Percentiles rank a stretch among this genome's conserved stretches.
These are phyloP conservation scores for Notodonta dromedarius DNA, from an alignment of 2,888 invertebrate species.

Conservation along the genomic window DNA sequence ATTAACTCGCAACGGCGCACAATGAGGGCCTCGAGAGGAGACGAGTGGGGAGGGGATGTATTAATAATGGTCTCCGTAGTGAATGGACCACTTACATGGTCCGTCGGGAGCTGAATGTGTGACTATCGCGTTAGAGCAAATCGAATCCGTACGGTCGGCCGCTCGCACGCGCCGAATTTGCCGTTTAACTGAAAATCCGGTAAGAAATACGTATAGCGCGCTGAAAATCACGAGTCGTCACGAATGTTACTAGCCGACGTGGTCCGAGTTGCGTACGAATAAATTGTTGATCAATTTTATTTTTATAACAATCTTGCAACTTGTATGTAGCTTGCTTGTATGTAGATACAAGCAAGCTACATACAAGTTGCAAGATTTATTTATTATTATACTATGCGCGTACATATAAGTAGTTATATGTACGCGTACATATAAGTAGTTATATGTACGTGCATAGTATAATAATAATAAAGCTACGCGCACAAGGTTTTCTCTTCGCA, in stretches of 20 bases:
- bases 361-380: too few species aligned
- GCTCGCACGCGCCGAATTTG: conserved; percentile 70
- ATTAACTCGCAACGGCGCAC: conserved; percentile 75
- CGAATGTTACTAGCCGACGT: conserved; percentile 1
- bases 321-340: too few species aligned
- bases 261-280: background rate
- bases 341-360: too few species aligned
- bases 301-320: too few species aligned
- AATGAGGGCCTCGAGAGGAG: conserved; percentile 74
- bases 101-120: conserved; percentile 79
- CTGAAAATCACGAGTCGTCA: conserved; percentile 48
- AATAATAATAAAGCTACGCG: too few species aligned
- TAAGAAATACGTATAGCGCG: conserved; percentile 50
- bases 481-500: too few species aligned
- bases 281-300: too few species aligned
- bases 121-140: conserved; percentile 80
- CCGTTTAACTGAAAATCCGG: conserved; percentile 65
- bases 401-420: too few species aligned
- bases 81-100: conserved; percentile 82
- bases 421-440: too few species aligned
- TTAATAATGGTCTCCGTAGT: conserved; percentile 79
- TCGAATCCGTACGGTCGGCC: conserved; percentile 75
- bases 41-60: conserved; percentile 73
- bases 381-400: too few species aligned
- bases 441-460: too few species aligned